Base-by-base conservation (phyloP, 2,113 vertebrate species). In the Chloropsis hardwickii region DNA sequence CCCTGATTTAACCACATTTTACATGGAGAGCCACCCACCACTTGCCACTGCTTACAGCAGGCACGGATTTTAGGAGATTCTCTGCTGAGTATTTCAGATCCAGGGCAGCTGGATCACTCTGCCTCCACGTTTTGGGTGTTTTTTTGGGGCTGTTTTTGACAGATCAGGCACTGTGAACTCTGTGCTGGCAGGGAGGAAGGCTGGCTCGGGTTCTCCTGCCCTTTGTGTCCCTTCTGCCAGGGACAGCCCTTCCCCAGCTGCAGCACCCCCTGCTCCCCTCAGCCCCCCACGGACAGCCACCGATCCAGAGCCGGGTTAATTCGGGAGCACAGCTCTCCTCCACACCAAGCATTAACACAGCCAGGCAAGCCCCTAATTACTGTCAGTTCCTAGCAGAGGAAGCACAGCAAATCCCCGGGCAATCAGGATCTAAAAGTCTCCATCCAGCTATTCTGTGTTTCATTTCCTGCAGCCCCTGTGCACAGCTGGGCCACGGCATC, bases 401-500 rank as follows among this genome's bases (percentile, higher is more conserved):
- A 83, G 40, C 80, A 48, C 60, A 81, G 64, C 81, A 81, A 79
- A 87, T 85, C 91, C 92, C 80, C 0, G 2, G 76, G 77, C 95
- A 96, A 82, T 84, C 60, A 87, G 83, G 65, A 91, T 67, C 77
- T 83, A 2, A 88, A 84, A 61, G 35, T 74, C 91, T 88, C 89
- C 91, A 81, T 90, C 39, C 84, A 92, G 81, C 83, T 51, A 23
- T 56, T 25, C 88, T 66, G 92, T 25, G 86, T 93, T 83, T 90
- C 88, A 92, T 96, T 95, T 96, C 94, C 94, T 93, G 80, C 88
- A 93, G 95, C 82, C 79, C 86, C 83, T 17, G 72, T 1, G 8
- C 77, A n/a, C 83, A 67, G 92, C 91, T 83, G 94, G 91, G 80
- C 72, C 20, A 21, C 42, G 5, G 72, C 80, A 88, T 4, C 92